phyloP scores from a whole-genome alignment of 2,888 invertebrate species.

The Apodemia zela region DNA sequence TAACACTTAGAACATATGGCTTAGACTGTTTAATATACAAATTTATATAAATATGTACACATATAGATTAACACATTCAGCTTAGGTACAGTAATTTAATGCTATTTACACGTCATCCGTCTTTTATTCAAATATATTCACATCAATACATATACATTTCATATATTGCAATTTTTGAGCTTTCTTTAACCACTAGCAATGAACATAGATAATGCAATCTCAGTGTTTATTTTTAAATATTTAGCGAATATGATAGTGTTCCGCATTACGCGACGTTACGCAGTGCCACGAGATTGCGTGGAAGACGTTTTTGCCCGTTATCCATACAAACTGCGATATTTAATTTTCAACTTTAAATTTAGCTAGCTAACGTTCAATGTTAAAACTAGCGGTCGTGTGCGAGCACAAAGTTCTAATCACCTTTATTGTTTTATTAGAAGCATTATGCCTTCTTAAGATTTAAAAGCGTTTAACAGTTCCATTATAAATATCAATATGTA shows the following conservation, averaged over 20 bases:
- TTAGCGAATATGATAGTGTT: background rate
- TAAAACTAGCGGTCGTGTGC: no score
- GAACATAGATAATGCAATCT: conserved; percentile 1
- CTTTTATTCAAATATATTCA: conserved; percentile 33
- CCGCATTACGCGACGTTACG: no score
- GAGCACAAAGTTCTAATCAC: no score
- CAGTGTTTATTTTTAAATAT: background rate
- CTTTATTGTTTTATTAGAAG: no score
- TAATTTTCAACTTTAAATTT: no score
- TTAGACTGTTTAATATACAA: background rate
- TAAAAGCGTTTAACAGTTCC: no score
- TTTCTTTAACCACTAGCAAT: conserved; percentile 29
- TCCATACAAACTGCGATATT: no score
- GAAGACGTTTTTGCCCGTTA: no score
- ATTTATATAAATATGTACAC: conserved; percentile 25
- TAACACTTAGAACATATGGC: conserved; percentile 30
- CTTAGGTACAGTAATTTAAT: conserved; percentile 24
- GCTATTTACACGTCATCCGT: conserved; percentile 35
- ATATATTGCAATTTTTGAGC: conserved; percentile 45
- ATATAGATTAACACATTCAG: conserved; percentile 19
- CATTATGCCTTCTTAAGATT: no score
- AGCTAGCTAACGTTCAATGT: no score
- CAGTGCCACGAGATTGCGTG: no score
- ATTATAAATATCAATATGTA: no score
- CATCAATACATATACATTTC: conserved; percentile 38